A percentile compares a stretch with the other conserved stretches of the same genome.
phyloP scores from a whole-genome alignment of 2,888 invertebrate genomes.

The Lathronympha strigana region DNA sequence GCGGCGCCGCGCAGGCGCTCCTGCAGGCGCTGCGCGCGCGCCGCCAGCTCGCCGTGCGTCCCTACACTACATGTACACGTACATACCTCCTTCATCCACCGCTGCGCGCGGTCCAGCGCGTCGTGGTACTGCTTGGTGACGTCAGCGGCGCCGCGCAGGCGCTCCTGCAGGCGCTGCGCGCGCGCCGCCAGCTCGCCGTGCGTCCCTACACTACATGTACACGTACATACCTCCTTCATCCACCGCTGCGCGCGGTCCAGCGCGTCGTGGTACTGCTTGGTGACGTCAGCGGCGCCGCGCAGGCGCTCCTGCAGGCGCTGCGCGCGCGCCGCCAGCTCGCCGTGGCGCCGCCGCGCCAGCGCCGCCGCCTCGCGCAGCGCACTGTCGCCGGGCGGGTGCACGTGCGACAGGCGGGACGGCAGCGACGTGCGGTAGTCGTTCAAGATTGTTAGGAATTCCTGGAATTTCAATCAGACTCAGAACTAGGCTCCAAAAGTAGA shows the following conservation, averaged over 20 bases:
- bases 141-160: no score
- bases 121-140: no score
- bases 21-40: no score
- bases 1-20: no score
- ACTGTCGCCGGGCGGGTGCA: constrained; percentile 87
- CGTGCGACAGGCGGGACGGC: constrained; percentile 92
- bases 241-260: constrained; percentile 92
- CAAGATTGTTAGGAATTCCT: constrained; percentile 91
- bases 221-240: constrained; percentile 86
- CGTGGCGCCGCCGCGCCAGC: constrained; percentile 90
- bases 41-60: no score
- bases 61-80: no score
- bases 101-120: no score
- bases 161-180: no score
- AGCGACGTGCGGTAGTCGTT: constrained; percentile 95
- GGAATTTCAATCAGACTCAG: constrained; percentile 10
- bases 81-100: no score
- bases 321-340: constrained; percentile 92
- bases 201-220: no score
- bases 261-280: constrained; percentile 89
- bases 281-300: constrained; percentile 87
- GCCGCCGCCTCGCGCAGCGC: constrained; percentile 92
- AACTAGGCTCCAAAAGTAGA: not conserved
- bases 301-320: constrained; percentile 93
- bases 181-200: no score